Evolutionary conservation across 92 coral and sea anemone genomes (phyloP).

Genomic region (Bergia sp.): DNA sequence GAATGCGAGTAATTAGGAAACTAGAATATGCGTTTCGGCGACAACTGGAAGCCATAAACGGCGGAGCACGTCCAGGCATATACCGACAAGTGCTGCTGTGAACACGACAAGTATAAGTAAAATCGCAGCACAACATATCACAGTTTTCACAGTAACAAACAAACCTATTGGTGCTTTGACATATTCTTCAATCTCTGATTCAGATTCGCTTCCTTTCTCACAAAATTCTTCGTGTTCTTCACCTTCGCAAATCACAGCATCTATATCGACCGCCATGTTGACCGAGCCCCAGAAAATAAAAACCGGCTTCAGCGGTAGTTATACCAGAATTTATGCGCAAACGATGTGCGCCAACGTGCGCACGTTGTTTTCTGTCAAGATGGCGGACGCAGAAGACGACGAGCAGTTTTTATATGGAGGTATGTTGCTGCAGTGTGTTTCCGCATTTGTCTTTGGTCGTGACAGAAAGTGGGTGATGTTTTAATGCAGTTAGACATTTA

Average conservation of each 20-base stretch:
- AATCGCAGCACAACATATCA: not conserved
- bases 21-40: not conserved
- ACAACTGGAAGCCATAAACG: constrained; percentile 23
- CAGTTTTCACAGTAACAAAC: constrained; percentile 9
- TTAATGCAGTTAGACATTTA: not conserved
- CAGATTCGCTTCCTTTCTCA: constrained; percentile 82
- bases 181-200: constrained; percentile 74
- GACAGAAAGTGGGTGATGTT: not conserved
- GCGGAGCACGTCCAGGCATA: not conserved
- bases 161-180: constrained; percentile 95
- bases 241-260: constrained; percentile 58
- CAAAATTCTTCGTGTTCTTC: constrained; percentile 85
- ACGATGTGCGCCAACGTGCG: constrained; percentile 34
- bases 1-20: not conserved
- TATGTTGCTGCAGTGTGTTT: constrained; percentile 5
- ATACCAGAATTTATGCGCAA: constrained; percentile 39
- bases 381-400: constrained; percentile 99
- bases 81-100: not conserved
- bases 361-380: constrained; percentile 82
- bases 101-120: not conserved
- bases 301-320: constrained; percentile 38
- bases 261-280: constrained; percentile 80
- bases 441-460: not conserved
- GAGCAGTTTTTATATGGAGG: constrained; percentile 91
- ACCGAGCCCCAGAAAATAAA: constrained; percentile 45